Evolutionary conservation across 2,797 vertebrate species (phyloP).

Genomic region (Phataginus tricuspis): DNA sequence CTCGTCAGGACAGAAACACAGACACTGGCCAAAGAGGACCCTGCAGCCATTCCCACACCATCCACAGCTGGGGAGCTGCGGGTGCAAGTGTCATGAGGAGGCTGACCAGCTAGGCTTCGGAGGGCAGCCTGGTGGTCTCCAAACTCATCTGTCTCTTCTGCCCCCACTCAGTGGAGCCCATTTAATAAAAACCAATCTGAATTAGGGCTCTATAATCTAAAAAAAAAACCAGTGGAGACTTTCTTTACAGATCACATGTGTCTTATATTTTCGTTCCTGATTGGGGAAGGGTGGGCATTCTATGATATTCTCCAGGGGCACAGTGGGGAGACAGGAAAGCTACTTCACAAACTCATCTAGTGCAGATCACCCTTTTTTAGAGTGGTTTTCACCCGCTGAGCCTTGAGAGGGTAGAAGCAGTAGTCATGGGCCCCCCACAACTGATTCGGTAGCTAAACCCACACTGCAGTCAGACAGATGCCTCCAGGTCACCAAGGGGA

Average conservation of each 20-base stretch:
- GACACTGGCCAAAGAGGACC: rapidly evolving
- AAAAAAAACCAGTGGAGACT: background rate
- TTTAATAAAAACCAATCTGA: background rate
- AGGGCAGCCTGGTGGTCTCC: background rate
- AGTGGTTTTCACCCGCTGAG: background rate
- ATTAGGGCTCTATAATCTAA: background rate
- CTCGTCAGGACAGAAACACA: background rate
- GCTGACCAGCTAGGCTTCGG: background rate
- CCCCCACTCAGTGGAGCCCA: background rate
- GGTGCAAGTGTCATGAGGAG: rapidly evolving
- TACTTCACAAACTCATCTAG: background rate
- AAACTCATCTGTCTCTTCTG: background rate
- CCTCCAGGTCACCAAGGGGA: too few species aligned
- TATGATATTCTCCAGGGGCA: background rate
- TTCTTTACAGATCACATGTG: rapidly evolving
- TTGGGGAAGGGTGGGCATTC: background rate
- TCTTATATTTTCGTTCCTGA: too few species aligned
- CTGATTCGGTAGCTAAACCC: background rate
- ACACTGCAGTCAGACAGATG: background rate
- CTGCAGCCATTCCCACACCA: rapidly evolving
- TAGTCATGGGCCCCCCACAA: background rate
- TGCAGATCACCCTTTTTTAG: background rate
- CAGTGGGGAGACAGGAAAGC: background rate
- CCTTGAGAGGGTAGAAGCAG: background rate
- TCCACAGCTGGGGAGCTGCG: rapidly evolving